Base-by-base conservation (phyloP, 2,113 vertebrate genomes). In the Neopipo cinnamomea region DNA sequence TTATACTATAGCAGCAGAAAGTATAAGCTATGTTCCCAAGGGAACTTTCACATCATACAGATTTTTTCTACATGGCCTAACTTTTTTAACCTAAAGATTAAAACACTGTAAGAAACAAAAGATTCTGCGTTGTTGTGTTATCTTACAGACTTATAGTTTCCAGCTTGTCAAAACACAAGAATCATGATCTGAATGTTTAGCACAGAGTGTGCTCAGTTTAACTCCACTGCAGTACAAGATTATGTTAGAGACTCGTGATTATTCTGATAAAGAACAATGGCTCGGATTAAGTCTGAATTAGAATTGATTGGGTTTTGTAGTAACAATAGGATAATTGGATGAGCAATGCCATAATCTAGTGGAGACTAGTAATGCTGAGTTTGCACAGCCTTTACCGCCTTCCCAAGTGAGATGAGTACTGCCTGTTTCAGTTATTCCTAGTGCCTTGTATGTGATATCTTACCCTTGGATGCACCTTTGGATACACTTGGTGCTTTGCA, bases 371-470 rank as follows among this genome's bases (percentile, higher is more conserved):
- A 61, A 4, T 1, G 2, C 18, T 77, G n/a, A 39, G 16, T 70
- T 50, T 72, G 20, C n/a, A 42, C 7, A 68, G 44, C 14, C 12
- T 70, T 77, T 67, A 55, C 5, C 16, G 84, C 7, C 16, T 88
- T 68, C 37, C 20, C 22, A 56, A n/a, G 20, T 1, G 5, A 88
- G 37, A 73, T 21, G 41, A 67, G 19, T 5, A 15, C 15, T 71
- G 27, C 12, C 8, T 1, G 4, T 23, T 76, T 35, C 15, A 25
- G 4, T 33, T 83, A 24, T 33, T 31, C 27, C 35, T 63, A 7
- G 18, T 4, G 21, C 30, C 11, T 63, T 35, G 23, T 11, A 2
- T 19, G 18, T 0, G 4, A 1, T 16, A 16, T 25, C 4, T 2
- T 27, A 52, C 8, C 44, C 62, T 5, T n/a, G 14, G 23, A 41